Conservation (phyloP, 2,888 invertebrate genomes). For the Atethmia centrago region DNA sequence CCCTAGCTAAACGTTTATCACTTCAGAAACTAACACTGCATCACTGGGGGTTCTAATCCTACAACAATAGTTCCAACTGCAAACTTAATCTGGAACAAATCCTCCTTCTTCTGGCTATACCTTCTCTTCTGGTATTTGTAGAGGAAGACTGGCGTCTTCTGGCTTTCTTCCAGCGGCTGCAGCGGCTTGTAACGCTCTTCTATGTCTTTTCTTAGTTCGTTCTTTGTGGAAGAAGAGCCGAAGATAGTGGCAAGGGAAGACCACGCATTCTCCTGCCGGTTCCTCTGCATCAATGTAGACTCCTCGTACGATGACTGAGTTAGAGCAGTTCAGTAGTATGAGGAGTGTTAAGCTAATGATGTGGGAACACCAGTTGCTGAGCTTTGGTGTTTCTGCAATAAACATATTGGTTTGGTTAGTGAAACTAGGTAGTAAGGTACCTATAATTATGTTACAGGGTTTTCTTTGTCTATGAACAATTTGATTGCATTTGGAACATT, state of each 20-base stretch:
- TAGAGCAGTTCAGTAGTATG: slow-evolving; percentile 95
- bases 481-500: too few relatives aligned
- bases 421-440: too few relatives aligned
- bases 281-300: slow-evolving; percentile 97
- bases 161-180: slow-evolving; percentile 78
- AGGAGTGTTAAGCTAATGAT: slow-evolving; percentile 93
- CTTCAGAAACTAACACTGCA: slow-evolving; percentile 53
- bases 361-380: slow-evolving; percentile 96
- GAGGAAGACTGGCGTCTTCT: slow-evolving; percentile 82
- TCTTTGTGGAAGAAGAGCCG: slow-evolving; percentile 94
- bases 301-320: slow-evolving; percentile 96
- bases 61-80: slow-evolving; percentile 47
- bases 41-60: slow-evolving; percentile 52
- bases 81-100: slow-evolving; percentile 30
- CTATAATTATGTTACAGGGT: too few relatives aligned
- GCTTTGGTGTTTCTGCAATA: slow-evolving; percentile 91
- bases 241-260: slow-evolving; percentile 96
- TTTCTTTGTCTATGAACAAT: too few relatives aligned
- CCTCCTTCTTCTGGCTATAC: slow-evolving; percentile 72
- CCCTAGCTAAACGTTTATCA: slow-evolving; percentile 40
- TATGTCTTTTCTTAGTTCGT: slow-evolving; percentile 91
- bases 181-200: slow-evolving; percentile 79
- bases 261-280: slow-evolving; percentile 95
- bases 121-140: slow-evolving; percentile 85
- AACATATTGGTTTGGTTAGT: slow-evolving; percentile 12